Percentiles rank a stretch among this genome's conserved stretches.
Conservation (phyloP, 2,888 invertebrate genomes). For the Amphipoea oculea region DNA sequence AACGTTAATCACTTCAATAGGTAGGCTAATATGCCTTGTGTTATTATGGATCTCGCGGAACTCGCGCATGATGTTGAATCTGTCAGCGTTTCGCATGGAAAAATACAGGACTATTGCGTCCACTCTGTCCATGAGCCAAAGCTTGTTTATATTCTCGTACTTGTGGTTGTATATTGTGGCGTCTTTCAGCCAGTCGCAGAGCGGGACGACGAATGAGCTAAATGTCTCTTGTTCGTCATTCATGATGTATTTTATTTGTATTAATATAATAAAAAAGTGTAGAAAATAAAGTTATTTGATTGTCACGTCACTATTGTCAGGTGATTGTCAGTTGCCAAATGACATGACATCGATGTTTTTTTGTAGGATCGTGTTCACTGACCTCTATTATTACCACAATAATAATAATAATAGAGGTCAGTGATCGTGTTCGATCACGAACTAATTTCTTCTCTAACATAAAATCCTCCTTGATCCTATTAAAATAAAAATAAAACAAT, state of each 20-base stretch:
- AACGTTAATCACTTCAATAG: slow-evolving; percentile 84
- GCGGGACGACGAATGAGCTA: accelerated
- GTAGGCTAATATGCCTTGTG: slow-evolving; percentile 78
- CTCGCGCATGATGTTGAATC: slow-evolving; percentile 74
- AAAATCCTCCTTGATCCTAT: not conserved
- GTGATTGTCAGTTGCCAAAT: slow-evolving; percentile 4
- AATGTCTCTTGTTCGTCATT: not conserved
- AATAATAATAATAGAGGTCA: too few relatives aligned
- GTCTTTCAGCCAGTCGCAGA: slow-evolving; percentile 76
- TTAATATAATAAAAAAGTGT: not conserved
- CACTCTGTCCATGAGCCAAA: slow-evolving; percentile 77
- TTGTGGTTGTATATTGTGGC: slow-evolving; percentile 78
- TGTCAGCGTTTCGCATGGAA: slow-evolving; percentile 77
- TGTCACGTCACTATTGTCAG: not conserved
- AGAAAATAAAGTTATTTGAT: not conserved
- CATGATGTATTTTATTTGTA: slow-evolving; percentile 19
- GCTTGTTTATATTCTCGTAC: slow-evolving; percentile 66
- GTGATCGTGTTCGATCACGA: not conserved
- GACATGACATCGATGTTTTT: not conserved
- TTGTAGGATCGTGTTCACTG: not conserved
- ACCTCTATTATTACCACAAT: too few relatives aligned
- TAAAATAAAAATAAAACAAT: not conserved
- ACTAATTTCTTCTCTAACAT: not conserved
- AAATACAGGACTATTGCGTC: slow-evolving; percentile 81
- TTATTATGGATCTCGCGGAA: slow-evolving; percentile 83